Percentiles rank a stretch among this genome's conserved stretches.
phyloP scores from a whole-genome alignment of 2,797 vertebrate genomes.

The Anguilla obscura region DNA sequence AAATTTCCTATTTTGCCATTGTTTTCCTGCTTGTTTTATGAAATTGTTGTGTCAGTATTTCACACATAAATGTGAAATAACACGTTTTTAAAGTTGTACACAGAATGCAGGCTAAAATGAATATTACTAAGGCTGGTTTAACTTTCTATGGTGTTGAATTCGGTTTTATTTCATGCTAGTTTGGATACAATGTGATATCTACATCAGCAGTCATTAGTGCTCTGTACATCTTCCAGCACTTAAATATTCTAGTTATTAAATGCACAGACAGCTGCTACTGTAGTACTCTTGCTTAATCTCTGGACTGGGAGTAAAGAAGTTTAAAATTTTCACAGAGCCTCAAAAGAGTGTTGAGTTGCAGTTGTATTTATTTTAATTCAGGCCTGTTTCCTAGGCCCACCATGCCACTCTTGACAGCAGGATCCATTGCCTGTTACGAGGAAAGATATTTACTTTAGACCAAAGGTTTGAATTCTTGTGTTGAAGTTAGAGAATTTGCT shows the following conservation, averaged over 20 bases:
- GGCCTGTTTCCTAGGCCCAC: background rate
- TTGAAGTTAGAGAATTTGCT: background rate
- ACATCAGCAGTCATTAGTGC: background rate
- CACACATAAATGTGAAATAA: background rate
- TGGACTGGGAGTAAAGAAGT: background rate
- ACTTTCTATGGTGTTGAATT: background rate
- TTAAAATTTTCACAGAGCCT: background rate
- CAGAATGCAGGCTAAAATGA: background rate
- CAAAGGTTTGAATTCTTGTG: constrained; percentile 12
- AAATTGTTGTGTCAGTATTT: constrained; percentile 10
- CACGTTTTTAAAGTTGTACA: background rate
- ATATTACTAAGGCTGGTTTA: background rate
- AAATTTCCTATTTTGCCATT: background rate
- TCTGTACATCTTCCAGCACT: background rate
- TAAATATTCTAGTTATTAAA: constrained; percentile 16
- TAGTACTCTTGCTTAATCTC: constrained; percentile 26
- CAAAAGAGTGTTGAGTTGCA: background rate
- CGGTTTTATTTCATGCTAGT: background rate
- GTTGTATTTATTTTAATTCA: background rate
- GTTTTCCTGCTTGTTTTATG: background rate
- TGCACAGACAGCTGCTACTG: background rate
- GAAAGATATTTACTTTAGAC: constrained; percentile 14
- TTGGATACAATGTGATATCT: background rate
- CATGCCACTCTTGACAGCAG: background rate
- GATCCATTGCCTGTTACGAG: background rate